A percentile compares a stretch with the other conserved stretches of the same genome.
phyloP scores from a whole-genome alignment of 2,113 vertebrate genomes.

The Pitta sordida region DNA sequence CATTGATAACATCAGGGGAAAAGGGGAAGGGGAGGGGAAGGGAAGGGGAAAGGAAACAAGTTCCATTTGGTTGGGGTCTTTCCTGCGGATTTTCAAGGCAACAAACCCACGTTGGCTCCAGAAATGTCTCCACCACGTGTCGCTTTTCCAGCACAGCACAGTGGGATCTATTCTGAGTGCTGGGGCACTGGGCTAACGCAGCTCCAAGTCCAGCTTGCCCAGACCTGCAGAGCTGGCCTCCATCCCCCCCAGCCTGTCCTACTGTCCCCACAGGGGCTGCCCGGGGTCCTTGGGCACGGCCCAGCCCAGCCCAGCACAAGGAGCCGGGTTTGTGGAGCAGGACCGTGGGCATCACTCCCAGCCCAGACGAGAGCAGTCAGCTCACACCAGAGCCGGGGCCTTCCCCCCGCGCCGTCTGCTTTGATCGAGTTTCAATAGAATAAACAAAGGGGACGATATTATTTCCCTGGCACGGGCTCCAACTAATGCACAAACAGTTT shows the following conservation, averaged over 20 bases:
- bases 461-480: conserved; percentile 22
- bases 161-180: accelerated
- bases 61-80: not conserved
- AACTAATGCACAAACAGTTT: not conserved
- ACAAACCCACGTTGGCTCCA: not conserved
- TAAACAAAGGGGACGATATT: conserved; percentile 38
- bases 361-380: conserved; percentile 49
- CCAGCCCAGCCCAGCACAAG: accelerated
- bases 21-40: no score
- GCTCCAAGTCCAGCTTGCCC: accelerated
- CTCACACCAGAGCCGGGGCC: not conserved
- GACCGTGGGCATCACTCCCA: no score
- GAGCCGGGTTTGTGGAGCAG: not conserved
- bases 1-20: not conserved
- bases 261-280: accelerated
- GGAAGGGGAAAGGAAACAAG: no score
- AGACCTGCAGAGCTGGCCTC: not conserved
- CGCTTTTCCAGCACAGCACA: accelerated
- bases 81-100: not conserved
- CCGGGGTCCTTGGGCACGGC: not conserved
- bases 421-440: conserved; percentile 37
- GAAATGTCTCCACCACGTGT: accelerated
- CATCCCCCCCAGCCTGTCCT: not conserved
- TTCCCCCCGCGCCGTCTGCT: not conserved
- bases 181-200: no score